Base-by-base conservation (phyloP, 2,113 vertebrate genomes). In the Embiotoca jacksoni region DNA sequence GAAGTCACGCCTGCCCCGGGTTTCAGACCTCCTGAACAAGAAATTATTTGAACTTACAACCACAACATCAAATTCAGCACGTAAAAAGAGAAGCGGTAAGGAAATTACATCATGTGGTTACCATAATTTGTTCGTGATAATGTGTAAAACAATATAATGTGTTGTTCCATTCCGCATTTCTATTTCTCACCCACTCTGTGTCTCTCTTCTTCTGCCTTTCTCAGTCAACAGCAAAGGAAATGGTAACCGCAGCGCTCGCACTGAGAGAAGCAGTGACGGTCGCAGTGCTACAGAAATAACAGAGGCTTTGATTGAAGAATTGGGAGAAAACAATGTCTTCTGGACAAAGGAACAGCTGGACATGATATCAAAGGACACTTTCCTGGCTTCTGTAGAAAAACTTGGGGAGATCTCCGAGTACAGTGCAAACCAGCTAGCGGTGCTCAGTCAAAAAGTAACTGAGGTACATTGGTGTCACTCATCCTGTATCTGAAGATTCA, bases 21-120 rank as follows among this genome's bases (percentile, higher is more conserved):
- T 0, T n/a, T 54, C 79, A 30, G 66, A 84, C 0, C 54, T 70
- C 0, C 78, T 95, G 49, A 75, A 2, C 9, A 86, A 61, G 64
- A 94, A 90, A 73, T 5, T 88, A 0, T 95, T 94, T 37, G 3
- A 78, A 1, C 70, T 93, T 37, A 67, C 36, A 62, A 91, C 83
- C 60, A 80, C 63, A 15, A 0, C 71, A 49, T 33, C 74, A 44
- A 49, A 33, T 46, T 3, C 16, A 54, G 23, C 46, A 8, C 84
- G 86, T 32, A 85, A 58, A 67, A 93, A 52, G 61, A 89, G 91
- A 84, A 66, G 16, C 39, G 65, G 91, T 93, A 52, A 68, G 59
- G 11, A 69, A 30, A 13, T 35, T 10, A 10, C n/a, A 7, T 41
- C 5, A 23, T 23, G 23, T 23, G 23, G 23, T 23, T 23, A 23